Percentiles rank a stretch among this genome's conserved stretches.
These are phyloP conservation scores for Vireo griseus DNA, from an alignment of 2,797 vertebrate genomes.

Conservation along the genomic window DNA sequence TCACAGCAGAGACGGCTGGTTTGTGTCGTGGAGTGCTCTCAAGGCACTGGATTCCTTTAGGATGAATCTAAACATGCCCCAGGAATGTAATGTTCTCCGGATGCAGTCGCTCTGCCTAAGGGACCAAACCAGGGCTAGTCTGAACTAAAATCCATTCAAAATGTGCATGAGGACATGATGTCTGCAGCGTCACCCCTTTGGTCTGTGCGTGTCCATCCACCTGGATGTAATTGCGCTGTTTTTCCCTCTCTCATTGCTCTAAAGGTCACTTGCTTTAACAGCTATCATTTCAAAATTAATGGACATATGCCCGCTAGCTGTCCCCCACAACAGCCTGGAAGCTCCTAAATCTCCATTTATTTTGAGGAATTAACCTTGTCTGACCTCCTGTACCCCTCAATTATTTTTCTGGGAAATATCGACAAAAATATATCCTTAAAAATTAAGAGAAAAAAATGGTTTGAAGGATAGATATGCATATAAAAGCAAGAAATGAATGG, in stretches of 20 bases:
- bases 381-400: rapidly evolving
- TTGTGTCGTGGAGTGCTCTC: background rate
- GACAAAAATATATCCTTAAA: background rate
- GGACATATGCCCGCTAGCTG: background rate
- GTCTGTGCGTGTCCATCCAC: background rate
- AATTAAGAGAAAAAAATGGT: background rate
- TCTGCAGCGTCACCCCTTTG: background rate
- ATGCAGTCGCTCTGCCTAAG: background rate
- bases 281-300: background rate
- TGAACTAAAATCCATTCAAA: background rate
- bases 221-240: rapidly evolving
- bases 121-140: background rate
- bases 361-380: background rate
- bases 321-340: background rate
- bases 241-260: background rate
- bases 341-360: background rate
- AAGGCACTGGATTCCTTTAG: background rate
- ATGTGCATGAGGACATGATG: background rate
- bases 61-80: background rate
- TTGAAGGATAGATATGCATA: background rate
- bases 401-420: background rate
- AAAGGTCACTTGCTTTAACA: background rate
- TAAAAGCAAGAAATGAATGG: background rate
- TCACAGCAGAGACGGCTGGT: background rate
- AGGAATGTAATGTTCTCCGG: background rate